phyloP scores from a whole-genome alignment of 2,888 invertebrate genomes.

The Frankliniella fusca region DNA sequence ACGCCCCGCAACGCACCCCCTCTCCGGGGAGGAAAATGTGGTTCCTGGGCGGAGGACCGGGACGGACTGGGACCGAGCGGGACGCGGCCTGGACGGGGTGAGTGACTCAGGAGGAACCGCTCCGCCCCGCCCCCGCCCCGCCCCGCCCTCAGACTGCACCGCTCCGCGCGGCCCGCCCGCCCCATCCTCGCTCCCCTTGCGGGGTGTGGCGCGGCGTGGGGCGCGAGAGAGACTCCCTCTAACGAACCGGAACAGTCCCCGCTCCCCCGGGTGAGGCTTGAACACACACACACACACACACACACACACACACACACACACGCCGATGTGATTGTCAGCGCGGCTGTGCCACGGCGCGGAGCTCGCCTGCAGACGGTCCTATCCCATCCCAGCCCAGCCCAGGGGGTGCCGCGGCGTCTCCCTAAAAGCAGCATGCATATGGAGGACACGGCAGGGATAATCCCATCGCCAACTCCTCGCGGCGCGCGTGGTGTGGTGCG shows the following conservation, averaged over 20 bases:
- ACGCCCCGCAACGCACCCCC: neutral
- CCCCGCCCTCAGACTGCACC: neutral
- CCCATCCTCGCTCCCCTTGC: neutral
- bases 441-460: no score
- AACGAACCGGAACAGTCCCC: slow-evolving; percentile 20
- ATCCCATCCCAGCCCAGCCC: no score
- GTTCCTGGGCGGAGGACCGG: neutral
- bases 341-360: neutral
- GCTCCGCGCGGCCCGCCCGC: neutral
- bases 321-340: neutral
- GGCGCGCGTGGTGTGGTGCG: no score
- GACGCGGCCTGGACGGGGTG: neutral
- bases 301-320: neutral
- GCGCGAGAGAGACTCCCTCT: slow-evolving; percentile 3
- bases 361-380: neutral
- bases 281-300: neutral
- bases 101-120: neutral
- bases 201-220: neutral
- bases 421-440: no score
- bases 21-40: neutral
- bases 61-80: neutral
- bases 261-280: neutral
- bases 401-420: no score
- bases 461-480: no score
- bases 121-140: neutral